Conservation (phyloP, 2,888 invertebrate species). For the Pheosia tremula region DNA sequence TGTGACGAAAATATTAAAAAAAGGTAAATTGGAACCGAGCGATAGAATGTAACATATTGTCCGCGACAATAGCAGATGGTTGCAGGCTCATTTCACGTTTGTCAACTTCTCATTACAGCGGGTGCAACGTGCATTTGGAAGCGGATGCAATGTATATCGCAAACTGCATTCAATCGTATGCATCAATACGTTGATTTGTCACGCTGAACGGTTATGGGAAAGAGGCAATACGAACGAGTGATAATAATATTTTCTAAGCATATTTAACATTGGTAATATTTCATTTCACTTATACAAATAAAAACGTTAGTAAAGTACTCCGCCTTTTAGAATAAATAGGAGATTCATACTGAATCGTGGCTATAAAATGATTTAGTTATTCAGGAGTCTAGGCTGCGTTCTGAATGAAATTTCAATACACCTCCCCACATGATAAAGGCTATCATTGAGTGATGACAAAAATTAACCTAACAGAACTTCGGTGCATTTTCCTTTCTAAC, state of each 20-base stretch:
- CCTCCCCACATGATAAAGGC: too few species aligned
- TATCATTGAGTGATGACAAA: too few species aligned
- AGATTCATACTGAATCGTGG: too few species aligned
- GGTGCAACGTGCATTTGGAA: constrained; percentile 11
- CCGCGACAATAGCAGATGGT: constrained; percentile 9
- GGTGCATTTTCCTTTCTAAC: background rate
- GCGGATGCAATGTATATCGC: constrained; percentile 7
- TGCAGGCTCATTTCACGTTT: constrained; percentile 21
- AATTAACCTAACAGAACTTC: background rate
- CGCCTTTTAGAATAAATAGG: too few species aligned
- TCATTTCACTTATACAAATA: too few species aligned
- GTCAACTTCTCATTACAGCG: constrained; percentile 11
- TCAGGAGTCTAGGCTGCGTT: too few species aligned
- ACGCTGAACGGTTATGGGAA: background rate
- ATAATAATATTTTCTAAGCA: too few species aligned
- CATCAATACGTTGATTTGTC: background rate
- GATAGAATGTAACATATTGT: constrained; percentile 13
- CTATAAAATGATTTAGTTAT: too few species aligned
- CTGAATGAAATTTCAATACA: too few species aligned
- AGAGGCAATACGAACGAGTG: too few species aligned
- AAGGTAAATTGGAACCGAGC: background rate
- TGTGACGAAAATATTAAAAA: constrained; percentile 5
- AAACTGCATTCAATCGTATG: constrained; percentile 1
- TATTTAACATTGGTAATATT: too few species aligned
- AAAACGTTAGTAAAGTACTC: too few species aligned